phyloP scores from a whole-genome alignment of 2,797 vertebrate species.

The Pteropus rufus region DNA sequence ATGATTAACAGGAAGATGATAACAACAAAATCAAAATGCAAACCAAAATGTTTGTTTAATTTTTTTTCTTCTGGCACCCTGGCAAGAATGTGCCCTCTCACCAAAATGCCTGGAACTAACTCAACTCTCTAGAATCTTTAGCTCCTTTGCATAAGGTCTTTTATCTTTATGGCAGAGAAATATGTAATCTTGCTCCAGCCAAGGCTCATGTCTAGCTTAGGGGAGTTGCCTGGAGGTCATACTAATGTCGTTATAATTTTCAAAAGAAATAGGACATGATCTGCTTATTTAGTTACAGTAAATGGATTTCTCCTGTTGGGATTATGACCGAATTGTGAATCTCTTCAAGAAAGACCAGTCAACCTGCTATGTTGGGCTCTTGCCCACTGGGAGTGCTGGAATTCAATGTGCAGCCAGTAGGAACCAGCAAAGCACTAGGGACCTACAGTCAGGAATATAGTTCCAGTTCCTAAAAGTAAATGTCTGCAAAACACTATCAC shows the following conservation, averaged over 20 bases:
- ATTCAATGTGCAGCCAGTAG: neutral
- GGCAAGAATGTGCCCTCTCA: neutral
- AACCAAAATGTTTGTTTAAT: neutral
- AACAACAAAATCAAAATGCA: neutral
- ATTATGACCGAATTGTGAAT: neutral
- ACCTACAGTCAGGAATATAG: neutral
- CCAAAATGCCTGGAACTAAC: neutral
- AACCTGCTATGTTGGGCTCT: neutral
- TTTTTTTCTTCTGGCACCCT: neutral
- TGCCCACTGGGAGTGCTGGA: neutral
- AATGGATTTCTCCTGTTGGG: conserved; percentile 1
- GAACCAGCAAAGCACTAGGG: neutral
- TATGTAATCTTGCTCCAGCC: neutral
- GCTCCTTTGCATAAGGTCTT: neutral
- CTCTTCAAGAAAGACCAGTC: neutral
- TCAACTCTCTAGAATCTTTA: neutral
- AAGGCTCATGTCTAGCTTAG: neutral
- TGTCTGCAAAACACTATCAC: neutral
- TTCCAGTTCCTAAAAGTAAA: neutral
- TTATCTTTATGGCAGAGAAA: neutral
- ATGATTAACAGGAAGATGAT: neutral
- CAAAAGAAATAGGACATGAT: neutral
- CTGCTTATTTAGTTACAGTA: neutral
- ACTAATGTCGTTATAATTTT: conserved; percentile 26
- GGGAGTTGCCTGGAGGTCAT: neutral